A percentile compares a stretch with the other conserved stretches of the same genome.
Evolutionary conservation across 2,888 invertebrate species (phyloP).

Genomic region (Apotomis turbidana): DNA sequence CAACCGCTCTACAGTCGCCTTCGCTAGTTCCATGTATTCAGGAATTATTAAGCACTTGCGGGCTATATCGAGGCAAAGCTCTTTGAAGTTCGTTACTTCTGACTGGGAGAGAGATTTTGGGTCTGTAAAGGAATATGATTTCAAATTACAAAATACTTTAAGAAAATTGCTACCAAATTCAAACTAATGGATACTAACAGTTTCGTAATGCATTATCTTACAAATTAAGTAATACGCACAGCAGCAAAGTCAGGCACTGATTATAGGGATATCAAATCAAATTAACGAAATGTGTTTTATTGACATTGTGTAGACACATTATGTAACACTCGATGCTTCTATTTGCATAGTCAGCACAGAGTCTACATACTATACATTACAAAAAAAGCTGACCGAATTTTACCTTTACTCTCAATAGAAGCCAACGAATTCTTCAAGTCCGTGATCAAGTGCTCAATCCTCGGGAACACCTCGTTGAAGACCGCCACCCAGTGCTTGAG

Average conservation of each 20-base stretch:
- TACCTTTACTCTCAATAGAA: conserved; percentile 67
- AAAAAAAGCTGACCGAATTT: too few species aligned
- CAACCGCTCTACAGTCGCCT: conserved; percentile 65
- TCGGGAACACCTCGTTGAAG: conserved; percentile 80
- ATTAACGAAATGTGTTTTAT: not conserved
- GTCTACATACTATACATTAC: too few species aligned
- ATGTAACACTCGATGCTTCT: too few species aligned
- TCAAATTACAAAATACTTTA: not conserved
- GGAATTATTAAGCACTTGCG: conserved; percentile 76
- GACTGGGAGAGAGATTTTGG: conserved; percentile 62
- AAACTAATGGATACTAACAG: too few species aligned
- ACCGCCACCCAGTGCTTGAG: conserved; percentile 85
- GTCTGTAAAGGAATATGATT: conserved; percentile 51
- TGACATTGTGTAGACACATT: too few species aligned
- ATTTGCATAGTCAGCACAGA: too few species aligned
- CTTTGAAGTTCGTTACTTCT: conserved; percentile 70
- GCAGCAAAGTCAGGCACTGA: too few species aligned
- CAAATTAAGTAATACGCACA: too few species aligned
- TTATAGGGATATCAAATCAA: not conserved
- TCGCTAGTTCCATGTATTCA: conserved; percentile 76
- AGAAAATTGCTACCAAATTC: not conserved
- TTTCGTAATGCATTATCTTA: too few species aligned
- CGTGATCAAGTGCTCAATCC: conserved; percentile 69
- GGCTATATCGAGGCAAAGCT: conserved; percentile 70
- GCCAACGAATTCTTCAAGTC: conserved; percentile 61